These are phyloP conservation scores for Sceliomorpha sp. DNA, from an alignment of 2,888 invertebrate genomes.

Conservation along the genomic window DNA sequence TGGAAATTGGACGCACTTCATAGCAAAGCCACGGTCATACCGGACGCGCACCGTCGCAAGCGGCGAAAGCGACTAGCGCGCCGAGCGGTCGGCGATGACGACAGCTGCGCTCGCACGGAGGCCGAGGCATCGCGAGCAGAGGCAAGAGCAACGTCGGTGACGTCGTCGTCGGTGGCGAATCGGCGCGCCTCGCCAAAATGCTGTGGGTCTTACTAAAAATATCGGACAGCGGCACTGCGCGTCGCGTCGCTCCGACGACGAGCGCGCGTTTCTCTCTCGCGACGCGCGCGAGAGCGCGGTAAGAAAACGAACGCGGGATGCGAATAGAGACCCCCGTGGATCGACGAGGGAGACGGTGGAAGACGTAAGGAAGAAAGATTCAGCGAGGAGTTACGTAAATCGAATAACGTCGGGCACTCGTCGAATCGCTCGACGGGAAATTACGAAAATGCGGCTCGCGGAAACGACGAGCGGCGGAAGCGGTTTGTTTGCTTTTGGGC, in stretches of 20 bases:
- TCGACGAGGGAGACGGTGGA: conserved; percentile 37
- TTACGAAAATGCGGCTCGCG: too few relatives aligned
- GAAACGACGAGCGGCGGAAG: too few relatives aligned
- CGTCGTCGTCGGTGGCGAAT: conserved; percentile 57
- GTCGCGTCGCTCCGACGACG: conserved; percentile 65
- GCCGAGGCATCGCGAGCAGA: conserved; percentile 51
- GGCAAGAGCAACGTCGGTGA: conserved; percentile 46
- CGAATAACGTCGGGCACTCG: not conserved
- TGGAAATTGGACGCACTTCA: too few relatives aligned
- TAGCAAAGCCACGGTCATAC: too few relatives aligned
- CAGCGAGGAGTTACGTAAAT: conserved; percentile 74
- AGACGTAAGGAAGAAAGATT: too few relatives aligned
- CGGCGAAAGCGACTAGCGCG: too few relatives aligned
- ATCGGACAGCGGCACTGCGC: conserved; percentile 69
- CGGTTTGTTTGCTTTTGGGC: too few relatives aligned
- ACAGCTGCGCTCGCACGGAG: conserved; percentile 43
- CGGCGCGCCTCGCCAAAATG: conserved; percentile 77
- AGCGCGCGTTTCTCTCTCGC: conserved; percentile 61
- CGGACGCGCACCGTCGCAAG: too few relatives aligned
- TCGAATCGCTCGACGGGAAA: not conserved
- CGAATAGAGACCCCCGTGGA: conserved; percentile 36
- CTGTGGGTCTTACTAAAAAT: conserved; percentile 78
- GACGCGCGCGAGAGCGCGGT: conserved; percentile 33
- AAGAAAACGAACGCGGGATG: conserved; percentile 31
- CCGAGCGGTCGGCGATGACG: too few relatives aligned